phyloP scores from a whole-genome alignment of 2,113 vertebrate species.

The Pipra filicauda region DNA sequence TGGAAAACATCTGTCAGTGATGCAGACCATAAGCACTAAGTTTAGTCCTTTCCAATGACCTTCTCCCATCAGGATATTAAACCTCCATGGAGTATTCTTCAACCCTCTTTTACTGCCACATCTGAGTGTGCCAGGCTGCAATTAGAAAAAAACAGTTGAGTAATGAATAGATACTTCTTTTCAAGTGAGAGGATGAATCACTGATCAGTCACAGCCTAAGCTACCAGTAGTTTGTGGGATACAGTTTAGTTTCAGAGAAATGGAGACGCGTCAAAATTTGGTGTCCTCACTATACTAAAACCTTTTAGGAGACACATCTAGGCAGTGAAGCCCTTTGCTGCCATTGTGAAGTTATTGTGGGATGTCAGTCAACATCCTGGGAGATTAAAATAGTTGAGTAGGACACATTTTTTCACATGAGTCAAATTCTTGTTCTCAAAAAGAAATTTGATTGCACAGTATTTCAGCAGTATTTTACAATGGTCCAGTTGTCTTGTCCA shows the following conservation, averaged over 20 bases:
- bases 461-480: background rate
- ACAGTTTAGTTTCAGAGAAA: background rate
- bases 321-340: background rate
- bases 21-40: background rate
- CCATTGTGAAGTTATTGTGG: background rate
- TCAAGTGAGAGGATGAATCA: background rate
- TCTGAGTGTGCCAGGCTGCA: accelerated
- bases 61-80: background rate
- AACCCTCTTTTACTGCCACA: background rate
- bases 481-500: background rate
- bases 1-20: background rate
- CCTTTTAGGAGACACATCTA: background rate
- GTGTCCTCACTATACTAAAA: background rate
- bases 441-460: background rate
- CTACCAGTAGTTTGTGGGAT: background rate
- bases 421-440: background rate
- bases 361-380: background rate
- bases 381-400: background rate
- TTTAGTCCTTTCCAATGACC: background rate
- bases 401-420: background rate
- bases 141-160: background rate
- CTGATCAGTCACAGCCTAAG: background rate
- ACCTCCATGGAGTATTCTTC: background rate
- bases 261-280: background rate
- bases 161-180: background rate